A percentile compares a stretch with the other conserved stretches of the same genome.
phyloP scores from a whole-genome alignment of 2,888 invertebrate species.

The Scelioninae gen. 1 region DNA sequence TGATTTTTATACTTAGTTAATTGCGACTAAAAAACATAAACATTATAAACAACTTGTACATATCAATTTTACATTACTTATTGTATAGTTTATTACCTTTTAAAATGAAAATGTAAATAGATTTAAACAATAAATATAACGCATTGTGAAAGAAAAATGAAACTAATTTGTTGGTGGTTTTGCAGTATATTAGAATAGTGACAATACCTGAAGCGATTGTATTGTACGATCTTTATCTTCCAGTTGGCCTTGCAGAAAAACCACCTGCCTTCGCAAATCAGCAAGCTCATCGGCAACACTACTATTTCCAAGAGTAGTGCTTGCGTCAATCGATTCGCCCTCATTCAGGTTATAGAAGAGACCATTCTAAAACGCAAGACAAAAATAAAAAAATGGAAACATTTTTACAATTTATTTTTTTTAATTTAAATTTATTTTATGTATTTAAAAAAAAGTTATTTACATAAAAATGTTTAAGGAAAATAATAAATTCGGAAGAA shows the following conservation, averaged over 20 bases:
- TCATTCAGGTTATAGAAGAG: slow-evolving; percentile 87
- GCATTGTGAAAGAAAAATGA: too few relatives aligned
- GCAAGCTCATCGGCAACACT: slow-evolving; percentile 87
- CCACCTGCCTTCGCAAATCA: slow-evolving; percentile 92
- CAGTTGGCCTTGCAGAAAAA: slow-evolving; percentile 93
- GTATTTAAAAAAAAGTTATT: too few relatives aligned
- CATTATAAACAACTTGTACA: neutral
- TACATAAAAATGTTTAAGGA: too few relatives aligned
- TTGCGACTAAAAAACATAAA: slow-evolving; percentile 76
- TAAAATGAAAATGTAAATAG: neutral
- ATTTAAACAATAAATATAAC: too few relatives aligned
- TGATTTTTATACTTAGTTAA: slow-evolving; percentile 80
- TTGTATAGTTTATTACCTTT: neutral
- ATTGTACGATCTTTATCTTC: slow-evolving; percentile 94
- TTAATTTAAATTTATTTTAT: too few relatives aligned
- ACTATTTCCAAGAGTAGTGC: slow-evolving; percentile 82
- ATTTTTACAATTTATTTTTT: slow-evolving; percentile 67
- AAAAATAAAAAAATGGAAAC: too few relatives aligned
- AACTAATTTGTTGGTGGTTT: slow-evolving; percentile 6
- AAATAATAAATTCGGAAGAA: too few relatives aligned
- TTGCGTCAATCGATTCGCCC: slow-evolving; percentile 85
- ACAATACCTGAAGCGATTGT: slow-evolving; percentile 88
- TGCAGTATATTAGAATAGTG: slow-evolving; percentile 1
- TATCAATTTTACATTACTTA: neutral
- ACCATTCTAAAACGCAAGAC: too few relatives aligned